Evolutionary conservation across 2,113 vertebrate genomes (phyloP).

Genomic region (Zosterops pallidus): DNA sequence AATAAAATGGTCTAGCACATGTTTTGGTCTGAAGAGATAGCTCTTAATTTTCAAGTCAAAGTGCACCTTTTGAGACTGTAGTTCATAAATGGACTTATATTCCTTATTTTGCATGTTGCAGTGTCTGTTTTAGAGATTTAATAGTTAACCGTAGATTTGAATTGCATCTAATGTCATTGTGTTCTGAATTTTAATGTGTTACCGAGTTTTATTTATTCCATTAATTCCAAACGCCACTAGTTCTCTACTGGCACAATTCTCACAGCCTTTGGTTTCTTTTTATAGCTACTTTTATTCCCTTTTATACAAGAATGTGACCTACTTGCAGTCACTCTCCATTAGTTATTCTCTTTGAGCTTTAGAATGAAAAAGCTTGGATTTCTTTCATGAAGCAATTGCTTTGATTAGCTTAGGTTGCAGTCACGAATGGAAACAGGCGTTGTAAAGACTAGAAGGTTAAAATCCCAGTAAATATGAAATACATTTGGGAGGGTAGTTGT

Average conservation of each 20-base stretch:
- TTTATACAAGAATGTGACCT: slow-evolving; percentile 49
- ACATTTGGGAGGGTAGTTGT: neutral
- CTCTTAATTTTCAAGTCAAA: neutral
- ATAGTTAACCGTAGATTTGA: neutral
- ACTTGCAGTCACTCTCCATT: slow-evolving; percentile 48
- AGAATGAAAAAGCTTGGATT: neutral
- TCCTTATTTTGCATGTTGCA: neutral
- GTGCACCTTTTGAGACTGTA: neutral
- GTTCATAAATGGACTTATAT: neutral
- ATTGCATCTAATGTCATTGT: neutral
- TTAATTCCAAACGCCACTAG: neutral
- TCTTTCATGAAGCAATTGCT: neutral
- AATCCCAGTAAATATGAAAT: neutral
- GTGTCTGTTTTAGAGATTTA: neutral
- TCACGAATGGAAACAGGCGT: neutral
- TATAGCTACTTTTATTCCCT: slow-evolving; percentile 33
- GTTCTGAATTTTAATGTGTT: slow-evolving; percentile 37
- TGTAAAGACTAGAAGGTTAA: neutral
- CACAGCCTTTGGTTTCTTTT: slow-evolving; percentile 40
- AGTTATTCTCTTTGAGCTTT: slow-evolving; percentile 43
- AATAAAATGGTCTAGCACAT: neutral
- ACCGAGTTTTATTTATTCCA: slow-evolving; percentile 12
- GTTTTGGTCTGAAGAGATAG: neutral
- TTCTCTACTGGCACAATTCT: slow-evolving; percentile 47
- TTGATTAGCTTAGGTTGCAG: slow-evolving; percentile 25